Evolutionary conservation across 1,140 invertebrate species (phyloP).

Genomic region (Oncopodura yosiiana): DNA sequence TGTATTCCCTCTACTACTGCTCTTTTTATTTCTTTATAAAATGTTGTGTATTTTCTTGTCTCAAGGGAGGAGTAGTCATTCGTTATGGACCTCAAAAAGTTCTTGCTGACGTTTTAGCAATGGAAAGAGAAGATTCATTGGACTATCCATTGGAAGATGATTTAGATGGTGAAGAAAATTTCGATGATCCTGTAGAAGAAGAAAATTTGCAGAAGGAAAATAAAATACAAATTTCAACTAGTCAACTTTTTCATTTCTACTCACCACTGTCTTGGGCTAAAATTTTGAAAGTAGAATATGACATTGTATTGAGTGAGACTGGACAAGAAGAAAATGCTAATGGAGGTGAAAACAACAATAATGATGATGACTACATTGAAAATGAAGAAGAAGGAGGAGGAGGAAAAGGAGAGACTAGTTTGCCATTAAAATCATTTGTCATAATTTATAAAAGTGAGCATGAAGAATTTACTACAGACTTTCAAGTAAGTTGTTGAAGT

Average conservation of each 20-base stretch:
- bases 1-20: too few species aligned
- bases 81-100: constrained; percentile 22
- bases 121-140: constrained; percentile 22
- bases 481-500: constrained; percentile 17
- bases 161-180: constrained; percentile 34
- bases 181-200: constrained; percentile 35
- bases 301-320: neutral
- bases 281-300: constrained; percentile 29
- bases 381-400: constrained; percentile 15
- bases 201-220: constrained; percentile 39
- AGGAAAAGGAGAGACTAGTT: neutral
- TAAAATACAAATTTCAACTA: constrained; percentile 15
- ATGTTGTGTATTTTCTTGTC: neutral
- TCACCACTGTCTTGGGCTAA: constrained; percentile 28
- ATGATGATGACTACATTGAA: neutral
- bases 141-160: constrained; percentile 11
- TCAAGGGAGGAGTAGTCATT: constrained; percentile 24
- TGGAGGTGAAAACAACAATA: constrained; percentile 1
- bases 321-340: neutral
- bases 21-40: too few species aligned
- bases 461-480: constrained; percentile 15
- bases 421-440: constrained; percentile 22
- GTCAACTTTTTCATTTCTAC: constrained; percentile 34
- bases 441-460: constrained; percentile 16
- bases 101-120: constrained; percentile 29